Evolutionary conservation across 2,797 vertebrate genomes (phyloP), one percentile per base, ranked within the genome.

Genomic region (Spinus olivaceus): DNA sequence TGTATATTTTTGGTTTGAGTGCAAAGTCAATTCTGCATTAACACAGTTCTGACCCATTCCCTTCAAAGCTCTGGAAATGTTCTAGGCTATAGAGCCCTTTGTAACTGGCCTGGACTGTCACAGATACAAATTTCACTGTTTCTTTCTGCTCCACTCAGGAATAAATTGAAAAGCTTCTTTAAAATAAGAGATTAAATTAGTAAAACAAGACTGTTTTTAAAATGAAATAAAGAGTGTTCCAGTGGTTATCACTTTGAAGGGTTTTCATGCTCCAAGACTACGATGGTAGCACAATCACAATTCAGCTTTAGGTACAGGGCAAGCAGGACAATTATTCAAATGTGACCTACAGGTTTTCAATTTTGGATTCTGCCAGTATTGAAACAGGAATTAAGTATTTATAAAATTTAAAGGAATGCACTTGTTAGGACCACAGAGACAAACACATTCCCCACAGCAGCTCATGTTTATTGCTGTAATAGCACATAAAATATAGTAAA

Each of bases 301-400:
- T 80, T 66, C 91, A 64, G 84, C 42, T 51, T 54, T 53, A 74
- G 49, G 69, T 72, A 90, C 56, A 50, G 67, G 50, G 76, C 66
- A 81, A 87, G 70, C 8, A 64, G 88, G 3, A 2, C 81, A 86
- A n/a, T 76, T 81, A 96, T 95, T 97, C 76, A 93, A 97, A 97
- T 91, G 69, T 57, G 86, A 83, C 89, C 82, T 87, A 81, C 46
- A 81, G 39, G 63, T 94, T 86, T 79, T 93, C 88, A 94, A 5
- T 81, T 96, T 89, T 83, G 61, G 94, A 81, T 84, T 81, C 86
- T 69, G 57, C 60, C 57, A 80, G 93, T 84, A 91, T 32, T 90
- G 70, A 89, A 92, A 88, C 46, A 22, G 92, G 63, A 88, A 91
- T 79, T 20, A 92, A 91, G 30, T 79, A 90, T 87, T 90, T 37